Conservation (phyloP, 2,113 vertebrate species). For the Platichthys flesus region DNA sequence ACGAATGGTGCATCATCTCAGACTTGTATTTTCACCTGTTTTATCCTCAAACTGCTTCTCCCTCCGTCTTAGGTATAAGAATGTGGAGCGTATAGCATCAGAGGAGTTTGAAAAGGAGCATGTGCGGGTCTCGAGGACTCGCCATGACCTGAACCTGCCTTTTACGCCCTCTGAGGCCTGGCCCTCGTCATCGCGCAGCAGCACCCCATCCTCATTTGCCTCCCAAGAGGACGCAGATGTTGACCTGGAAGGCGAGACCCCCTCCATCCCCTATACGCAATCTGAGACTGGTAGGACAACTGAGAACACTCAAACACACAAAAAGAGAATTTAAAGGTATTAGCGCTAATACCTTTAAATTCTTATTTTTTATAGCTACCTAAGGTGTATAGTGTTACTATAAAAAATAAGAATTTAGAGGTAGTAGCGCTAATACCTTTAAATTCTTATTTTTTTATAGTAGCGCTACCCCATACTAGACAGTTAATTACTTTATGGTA, state of each 20-base stretch:
- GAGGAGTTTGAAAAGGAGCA: constrained; percentile 91
- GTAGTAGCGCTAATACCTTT: no score
- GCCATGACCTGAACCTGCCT: constrained; percentile 85
- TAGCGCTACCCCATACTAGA: no score
- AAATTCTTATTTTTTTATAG: no score
- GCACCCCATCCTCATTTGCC: constrained; percentile 81
- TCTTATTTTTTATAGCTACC: no score
- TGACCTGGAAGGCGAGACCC: constrained; percentile 66
- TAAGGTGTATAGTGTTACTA: no score
- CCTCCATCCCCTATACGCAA: constrained; percentile 54
- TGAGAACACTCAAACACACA: neutral
- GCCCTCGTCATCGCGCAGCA: constrained; percentile 76
- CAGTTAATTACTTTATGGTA: neutral
- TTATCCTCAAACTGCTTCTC: neutral
- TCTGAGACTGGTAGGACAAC: constrained; percentile 71
- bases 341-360: no score
- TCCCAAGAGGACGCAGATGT: constrained; percentile 82
- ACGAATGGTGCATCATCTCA: constrained; percentile 17
- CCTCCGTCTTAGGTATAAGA: constrained; percentile 89
- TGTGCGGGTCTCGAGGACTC: constrained; percentile 80
- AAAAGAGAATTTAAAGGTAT: no score
- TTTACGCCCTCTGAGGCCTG: constrained; percentile 83
- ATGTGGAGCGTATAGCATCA: constrained; percentile 90
- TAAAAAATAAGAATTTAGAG: no score
- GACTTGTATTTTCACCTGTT: neutral